These are phyloP conservation scores for Cottoperca gobio DNA, from an alignment of 2,797 vertebrate genomes.

Conservation along the genomic window DNA sequence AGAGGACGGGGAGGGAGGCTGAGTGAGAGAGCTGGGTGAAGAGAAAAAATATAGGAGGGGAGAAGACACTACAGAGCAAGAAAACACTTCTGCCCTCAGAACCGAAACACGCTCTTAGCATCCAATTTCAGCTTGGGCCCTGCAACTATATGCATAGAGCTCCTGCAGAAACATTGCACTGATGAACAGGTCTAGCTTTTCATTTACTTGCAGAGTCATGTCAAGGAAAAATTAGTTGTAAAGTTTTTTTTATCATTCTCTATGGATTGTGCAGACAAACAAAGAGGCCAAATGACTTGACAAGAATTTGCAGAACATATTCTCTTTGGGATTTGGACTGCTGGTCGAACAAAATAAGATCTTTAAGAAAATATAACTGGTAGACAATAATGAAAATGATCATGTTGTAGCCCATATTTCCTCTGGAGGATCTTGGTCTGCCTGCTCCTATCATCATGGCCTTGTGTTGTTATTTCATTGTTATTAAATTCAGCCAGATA, in stretches of 20 bases:
- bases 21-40: constrained; percentile 24
- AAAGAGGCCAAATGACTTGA: too few species aligned
- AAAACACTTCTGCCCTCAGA: constrained; percentile 20
- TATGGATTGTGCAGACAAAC: background rate
- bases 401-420: background rate
- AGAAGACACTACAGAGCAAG: constrained; percentile 12
- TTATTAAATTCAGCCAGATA: background rate
- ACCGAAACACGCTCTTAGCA: constrained; percentile 15
- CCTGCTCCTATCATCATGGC: background rate
- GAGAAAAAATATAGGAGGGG: constrained; percentile 1
- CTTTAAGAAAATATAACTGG: background rate
- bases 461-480: background rate
- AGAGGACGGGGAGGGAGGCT: background rate
- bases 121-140: constrained; percentile 20
- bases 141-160: background rate
- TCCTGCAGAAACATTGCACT: background rate
- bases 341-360: background rate
- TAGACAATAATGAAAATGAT: background rate
- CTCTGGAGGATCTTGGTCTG: background rate
- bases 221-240: background rate
- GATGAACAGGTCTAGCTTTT: background rate
- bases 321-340: background rate
- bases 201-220: background rate
- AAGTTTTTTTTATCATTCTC: background rate
- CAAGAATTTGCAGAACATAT: background rate